Base-by-base conservation (phyloP, 1,140 invertebrate species). In the Drosophila punjabiensis region DNA sequence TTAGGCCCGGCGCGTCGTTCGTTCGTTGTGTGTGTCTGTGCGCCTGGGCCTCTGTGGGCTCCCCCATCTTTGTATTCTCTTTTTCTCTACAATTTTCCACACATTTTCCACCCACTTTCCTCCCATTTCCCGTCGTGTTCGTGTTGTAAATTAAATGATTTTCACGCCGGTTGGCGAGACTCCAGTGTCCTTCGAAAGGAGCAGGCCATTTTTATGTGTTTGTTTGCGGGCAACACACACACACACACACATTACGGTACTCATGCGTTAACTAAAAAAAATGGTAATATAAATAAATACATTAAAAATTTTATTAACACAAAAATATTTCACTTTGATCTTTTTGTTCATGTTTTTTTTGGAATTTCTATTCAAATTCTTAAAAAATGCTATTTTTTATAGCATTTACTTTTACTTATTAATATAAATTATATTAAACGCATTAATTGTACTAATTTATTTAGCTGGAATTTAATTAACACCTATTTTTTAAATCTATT, bases 131-230 rank as follows among this genome's bases (percentile, higher is more conserved):
- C 33, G 37, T 16, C 65, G 69, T 83, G 75, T 76, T 79, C 77
- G 81, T 76, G 81, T 82, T 89, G 84, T 89, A 91, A 91, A 91
- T 91, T 91, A 91, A 91, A 92, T 91, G 84, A 91, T 91, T 89
- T 84, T 89, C 86, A 90, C 79, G 89, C 79, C 81, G 71, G 71
- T 56, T 50, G 60, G 50, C 50, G 59, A 56, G 70, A 64, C 48
- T 75, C 47, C 58, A 47, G 35, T 35, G 67, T 61, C 53, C 68
- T 53, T 73, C 35, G 73, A 45, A 50, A 33, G 48, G n/a, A 71
- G 56, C 83, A 85, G 56, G 82, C 83, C 83, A 82, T 86, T 89
- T 88, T 90, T 88, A 90, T 88, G 85, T 88, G 85, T 90, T 90
- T 88, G 86, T 91, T 87, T 90, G 83, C 50, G 82, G 87, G 67